phyloP scores from a whole-genome alignment of 1,140 invertebrate genomes.

The Atta colombica region DNA sequence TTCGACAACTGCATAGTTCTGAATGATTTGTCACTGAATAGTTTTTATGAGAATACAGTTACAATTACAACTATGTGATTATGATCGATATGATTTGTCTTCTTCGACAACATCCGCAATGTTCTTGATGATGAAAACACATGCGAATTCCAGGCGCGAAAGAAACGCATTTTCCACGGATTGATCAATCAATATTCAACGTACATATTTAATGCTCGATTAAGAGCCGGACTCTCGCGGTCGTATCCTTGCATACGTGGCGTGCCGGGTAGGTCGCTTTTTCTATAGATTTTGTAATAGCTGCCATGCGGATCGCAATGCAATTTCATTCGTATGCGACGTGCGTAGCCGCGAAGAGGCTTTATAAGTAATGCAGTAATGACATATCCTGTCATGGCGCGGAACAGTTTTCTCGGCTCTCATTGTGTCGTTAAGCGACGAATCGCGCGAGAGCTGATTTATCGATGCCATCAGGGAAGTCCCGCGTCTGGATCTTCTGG shows the following conservation, averaged over 20 bases:
- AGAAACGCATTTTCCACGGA: slow-evolving; percentile 74
- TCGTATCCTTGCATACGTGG: slow-evolving; percentile 75
- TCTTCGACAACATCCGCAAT: slow-evolving; percentile 14
- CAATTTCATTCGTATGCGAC: slow-evolving; percentile 81
- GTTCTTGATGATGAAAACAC: slow-evolving; percentile 33
- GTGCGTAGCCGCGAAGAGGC: slow-evolving; percentile 75
- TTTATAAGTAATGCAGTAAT: slow-evolving; percentile 84
- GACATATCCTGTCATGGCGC: slow-evolving; percentile 82
- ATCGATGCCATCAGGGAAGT: slow-evolving; percentile 80
- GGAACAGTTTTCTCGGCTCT: slow-evolving; percentile 81
- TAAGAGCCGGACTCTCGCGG: slow-evolving; percentile 71
- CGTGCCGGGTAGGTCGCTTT: slow-evolving; percentile 78
- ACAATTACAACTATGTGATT: not conserved
- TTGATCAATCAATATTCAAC: slow-evolving; percentile 81
- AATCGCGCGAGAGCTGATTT: slow-evolving; percentile 77
- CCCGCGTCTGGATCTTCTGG: slow-evolving; percentile 65
- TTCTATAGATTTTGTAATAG: slow-evolving; percentile 80
- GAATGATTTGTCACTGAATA: not conserved
- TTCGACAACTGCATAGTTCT: not conserved
- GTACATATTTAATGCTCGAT: slow-evolving; percentile 82
- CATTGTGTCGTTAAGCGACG: slow-evolving; percentile 72
- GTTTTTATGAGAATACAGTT: slow-evolving; percentile 3
- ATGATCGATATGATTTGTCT: not conserved
- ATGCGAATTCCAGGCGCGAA: slow-evolving; percentile 58
- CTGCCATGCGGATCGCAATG: not conserved